Conservation (phyloP, 2,888 invertebrate genomes). For the Rhagophthalmus giganteus region DNA sequence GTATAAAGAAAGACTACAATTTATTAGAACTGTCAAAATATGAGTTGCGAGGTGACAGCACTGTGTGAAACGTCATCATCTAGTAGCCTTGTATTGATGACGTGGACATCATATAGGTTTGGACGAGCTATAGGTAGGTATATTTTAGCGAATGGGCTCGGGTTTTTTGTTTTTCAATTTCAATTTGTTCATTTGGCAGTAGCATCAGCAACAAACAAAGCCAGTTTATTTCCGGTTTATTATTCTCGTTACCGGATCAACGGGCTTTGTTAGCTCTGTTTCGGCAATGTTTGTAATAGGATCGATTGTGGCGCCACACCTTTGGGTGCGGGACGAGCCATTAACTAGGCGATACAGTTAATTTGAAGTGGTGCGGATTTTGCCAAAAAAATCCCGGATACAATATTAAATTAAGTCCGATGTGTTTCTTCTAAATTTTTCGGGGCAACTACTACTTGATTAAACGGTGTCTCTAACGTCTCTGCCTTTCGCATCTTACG, state of each 20-base stretch:
- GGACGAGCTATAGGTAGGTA: too few species aligned
- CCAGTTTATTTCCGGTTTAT: constrained; percentile 23
- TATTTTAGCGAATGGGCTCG: too few species aligned
- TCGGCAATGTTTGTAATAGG: constrained; percentile 32
- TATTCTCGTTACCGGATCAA: constrained; percentile 20
- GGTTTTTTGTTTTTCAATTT: constrained; percentile 3
- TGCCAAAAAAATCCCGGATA: constrained; percentile 7
- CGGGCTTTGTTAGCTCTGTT: constrained; percentile 22
- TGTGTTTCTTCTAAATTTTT: background rate
- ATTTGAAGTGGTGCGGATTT: constrained; percentile 4
- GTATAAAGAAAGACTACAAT: too few species aligned
- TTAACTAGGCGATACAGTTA: constrained; percentile 15
- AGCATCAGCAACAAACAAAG: background rate
- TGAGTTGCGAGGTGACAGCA: too few species aligned
- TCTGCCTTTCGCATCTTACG: too few species aligned
- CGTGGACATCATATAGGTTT: too few species aligned
- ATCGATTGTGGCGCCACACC: constrained; percentile 38
- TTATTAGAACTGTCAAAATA: too few species aligned
- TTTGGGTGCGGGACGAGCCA: constrained; percentile 30
- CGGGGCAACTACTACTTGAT: too few species aligned
- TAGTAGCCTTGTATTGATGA: too few species aligned
- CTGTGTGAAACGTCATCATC: too few species aligned
- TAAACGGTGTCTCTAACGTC: too few species aligned
- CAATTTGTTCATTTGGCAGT: background rate
- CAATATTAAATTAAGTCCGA: background rate